Conservation (phyloP, 2,888 invertebrate genomes). For the Campoplex nolae region DNA sequence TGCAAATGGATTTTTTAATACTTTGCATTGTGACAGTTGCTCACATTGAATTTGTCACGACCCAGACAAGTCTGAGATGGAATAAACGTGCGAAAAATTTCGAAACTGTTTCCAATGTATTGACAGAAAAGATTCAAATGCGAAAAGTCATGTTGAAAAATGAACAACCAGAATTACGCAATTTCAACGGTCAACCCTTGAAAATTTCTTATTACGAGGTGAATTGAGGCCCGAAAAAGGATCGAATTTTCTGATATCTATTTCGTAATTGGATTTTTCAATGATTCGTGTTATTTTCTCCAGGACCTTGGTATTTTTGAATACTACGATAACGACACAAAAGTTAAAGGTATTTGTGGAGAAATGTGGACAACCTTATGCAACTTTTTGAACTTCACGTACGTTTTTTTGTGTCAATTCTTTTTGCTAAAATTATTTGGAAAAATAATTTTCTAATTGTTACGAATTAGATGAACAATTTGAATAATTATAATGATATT, state of each 20-base stretch:
- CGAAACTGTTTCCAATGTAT: conserved; percentile 23
- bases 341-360: conserved; percentile 70
- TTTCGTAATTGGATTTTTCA: neutral
- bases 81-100: conserved; percentile 45
- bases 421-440: neutral
- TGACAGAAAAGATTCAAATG: neutral
- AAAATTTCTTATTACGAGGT: conserved; percentile 70
- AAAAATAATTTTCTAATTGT: neutral
- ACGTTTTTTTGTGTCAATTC: conserved; percentile 37
- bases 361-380: conserved; percentile 73
- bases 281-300: neutral
- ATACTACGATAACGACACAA: conserved; percentile 71
- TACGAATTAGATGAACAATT: too few species aligned
- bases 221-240: neutral
- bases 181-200: conserved; percentile 66
- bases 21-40: conserved; percentile 12
- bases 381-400: conserved; percentile 75
- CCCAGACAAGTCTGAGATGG: conserved; percentile 40
- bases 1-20: conserved; percentile 13
- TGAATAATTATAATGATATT: too few species aligned
- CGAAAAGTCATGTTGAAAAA: conserved; percentile 8
- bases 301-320: conserved; percentile 59
- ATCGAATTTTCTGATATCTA: too few species aligned
- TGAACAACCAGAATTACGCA: conserved; percentile 45
- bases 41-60: conserved; percentile 5